Base-by-base conservation (phyloP, 2,797 vertebrate genomes). In the Enteromius viviparus region DNA sequence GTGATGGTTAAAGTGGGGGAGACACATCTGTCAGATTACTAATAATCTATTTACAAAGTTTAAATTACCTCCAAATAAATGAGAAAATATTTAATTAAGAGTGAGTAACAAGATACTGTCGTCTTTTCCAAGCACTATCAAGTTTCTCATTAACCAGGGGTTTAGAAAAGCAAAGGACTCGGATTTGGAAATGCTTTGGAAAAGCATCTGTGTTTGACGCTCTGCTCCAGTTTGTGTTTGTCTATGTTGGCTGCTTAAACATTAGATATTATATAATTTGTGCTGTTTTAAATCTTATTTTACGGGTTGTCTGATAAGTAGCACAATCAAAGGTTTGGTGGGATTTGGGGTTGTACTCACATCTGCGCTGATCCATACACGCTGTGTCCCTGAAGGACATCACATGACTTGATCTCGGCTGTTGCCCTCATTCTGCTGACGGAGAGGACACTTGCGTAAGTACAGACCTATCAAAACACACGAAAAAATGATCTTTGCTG, bases 381-480 rank as follows among this genome's bases (percentile, higher is more conserved):
- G 26, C 17, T 78, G 80, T 21, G 14, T 42, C n/a, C 45, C 49
- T 51, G 37, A 40, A 66, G 47, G 60, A 66, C 17, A 10, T 82
- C 60, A 76, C 70, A 23, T 82, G 58, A 76, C 71, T 76, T 40
- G 80, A 75, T 75, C 75, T 72, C 64, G 68, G 55, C 55, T 64
- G 79, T 55, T 80, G 55, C 12, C 26, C 53, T 62, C 37, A 64
- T 81, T 75, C 45, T 75, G 60, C n/a, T 75, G 45, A 75, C 15
- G 0, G 15, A 71, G 45, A 49, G 69, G 58, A 42, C 29, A 53
- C 70, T 81, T 81, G 65, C 51, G 58, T 62, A 81, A 81, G 78
- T 58, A 80, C 78, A 60, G 58, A 74, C 69, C 55, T 5, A 34
- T 45, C 78, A 80, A 81, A 72, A 80, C 34, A 53, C 32, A 78